Base-by-base conservation (phyloP, 1,140 invertebrate species). In the Brachionus calyciflorus region DNA sequence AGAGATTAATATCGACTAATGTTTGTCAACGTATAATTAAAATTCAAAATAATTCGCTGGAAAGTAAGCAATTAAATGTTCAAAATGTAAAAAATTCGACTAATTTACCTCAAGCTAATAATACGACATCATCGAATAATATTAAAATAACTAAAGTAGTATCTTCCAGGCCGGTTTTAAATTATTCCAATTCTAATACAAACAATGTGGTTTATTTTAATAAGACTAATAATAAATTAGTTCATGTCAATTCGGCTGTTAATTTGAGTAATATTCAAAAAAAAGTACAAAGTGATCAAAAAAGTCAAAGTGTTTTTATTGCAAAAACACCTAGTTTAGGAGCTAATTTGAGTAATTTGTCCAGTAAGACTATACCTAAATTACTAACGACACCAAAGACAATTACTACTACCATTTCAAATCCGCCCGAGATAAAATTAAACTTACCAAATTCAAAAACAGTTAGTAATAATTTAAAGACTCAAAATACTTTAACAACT, bases 131-230 rank as follows among this genome's bases (percentile, higher is more conserved):
- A n/a, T n/a, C n/a, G n/a, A n/a, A n/a, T n/a, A n/a, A 65, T 46
- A 65, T 65, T 21, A 65, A 65, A 41, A 65, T 65, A 65, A 65
- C 60, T 28, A 65, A 65, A 65, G 60, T 65, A 17, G 60, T 65
- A 14, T 44, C 60, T 5, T 65, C 60, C 14, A 65, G 30, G 24
- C 60, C 60, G 5, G 44, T 46, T 46, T 24, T 44, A n/a, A 44
- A 44, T 44, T 44, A 41, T 19, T 19, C 30, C 14, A 63, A 63
- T 63, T 12, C 24, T 24, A 14, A 24, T 19, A 65, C 37, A 24
- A 26, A 24, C 19, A 65, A 65, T 44, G 30, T 65, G 17, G 37
- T 65, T 24, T 65, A 24, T 63, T 63, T 37, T 30, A 63, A 63
- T 37, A 65, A 65, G 17, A 65, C 60, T 44, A 65, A 65, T 44